A percentile compares a stretch with the other conserved stretches of the same genome.
Conservation (phyloP, 1,140 invertebrate genomes). For the Phymorhynchus buccinoides region DNA sequence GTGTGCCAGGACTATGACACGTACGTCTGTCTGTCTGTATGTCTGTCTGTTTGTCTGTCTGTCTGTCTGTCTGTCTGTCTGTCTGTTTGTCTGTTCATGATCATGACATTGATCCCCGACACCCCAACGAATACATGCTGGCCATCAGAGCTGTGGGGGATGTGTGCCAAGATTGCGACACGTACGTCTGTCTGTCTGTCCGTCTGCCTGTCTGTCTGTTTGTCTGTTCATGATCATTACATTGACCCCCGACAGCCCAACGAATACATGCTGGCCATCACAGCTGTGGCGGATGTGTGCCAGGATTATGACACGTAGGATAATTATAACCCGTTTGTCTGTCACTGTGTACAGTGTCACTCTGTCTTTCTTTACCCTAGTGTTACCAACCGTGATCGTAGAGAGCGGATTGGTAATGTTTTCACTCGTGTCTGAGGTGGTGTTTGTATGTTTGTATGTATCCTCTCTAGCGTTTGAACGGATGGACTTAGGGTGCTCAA, state of each 20-base stretch:
- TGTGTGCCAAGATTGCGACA: slow-evolving; percentile 80
- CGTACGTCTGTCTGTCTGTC: no score
- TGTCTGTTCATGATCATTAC: no score
- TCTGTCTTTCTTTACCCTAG: no score
- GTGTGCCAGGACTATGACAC: slow-evolving; percentile 80
- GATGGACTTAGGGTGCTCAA: no score
- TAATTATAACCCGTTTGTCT: no score
- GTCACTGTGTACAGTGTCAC: no score
- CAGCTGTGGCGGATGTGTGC: slow-evolving; percentile 79
- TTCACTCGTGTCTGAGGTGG: no score
- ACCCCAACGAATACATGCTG: slow-evolving; percentile 67
- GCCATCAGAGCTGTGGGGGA: slow-evolving; percentile 77
- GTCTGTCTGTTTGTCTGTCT: background rate
- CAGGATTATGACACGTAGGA: slow-evolving; percentile 78
- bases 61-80: slow-evolving; percentile 7
- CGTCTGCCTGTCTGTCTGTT: no score
- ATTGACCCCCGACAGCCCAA: slow-evolving; percentile 68
- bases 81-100: background rate
- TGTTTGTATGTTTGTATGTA: no score
- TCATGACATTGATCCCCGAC: slow-evolving; percentile 72
- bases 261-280: slow-evolving; percentile 73
- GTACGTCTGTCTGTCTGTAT: background rate
- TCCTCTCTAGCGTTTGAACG: no score
- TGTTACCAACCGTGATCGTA: no score
- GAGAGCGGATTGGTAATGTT: no score